Percentiles rank a stretch among this genome's conserved stretches.
phyloP scores from a whole-genome alignment of 2,797 vertebrate species.

The Cichlasoma orientale region DNA sequence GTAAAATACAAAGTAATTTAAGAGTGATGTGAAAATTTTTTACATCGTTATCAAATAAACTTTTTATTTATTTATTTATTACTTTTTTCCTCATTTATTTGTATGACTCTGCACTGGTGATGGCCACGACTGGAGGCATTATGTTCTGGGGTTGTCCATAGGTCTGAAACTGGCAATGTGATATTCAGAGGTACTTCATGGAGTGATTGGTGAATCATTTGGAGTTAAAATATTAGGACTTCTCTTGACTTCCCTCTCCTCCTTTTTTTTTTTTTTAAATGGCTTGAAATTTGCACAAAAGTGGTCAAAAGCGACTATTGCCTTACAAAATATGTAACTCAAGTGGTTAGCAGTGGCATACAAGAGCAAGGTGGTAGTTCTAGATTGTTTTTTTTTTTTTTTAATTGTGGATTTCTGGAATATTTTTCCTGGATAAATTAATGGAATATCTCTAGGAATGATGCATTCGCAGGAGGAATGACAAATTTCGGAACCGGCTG shows the following conservation, averaged over 20 bases:
- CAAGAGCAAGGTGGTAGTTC: neutral
- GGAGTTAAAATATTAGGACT: no score
- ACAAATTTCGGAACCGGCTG: conserved; percentile 1
- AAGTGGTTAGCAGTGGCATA: neutral
- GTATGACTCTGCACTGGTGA: neutral
- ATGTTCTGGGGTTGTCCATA: neutral
- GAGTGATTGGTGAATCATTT: neutral
- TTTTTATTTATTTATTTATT: neutral
- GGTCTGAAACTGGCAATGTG: neutral
- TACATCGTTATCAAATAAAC: neutral
- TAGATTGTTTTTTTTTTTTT: neutral
- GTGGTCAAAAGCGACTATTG: neutral
- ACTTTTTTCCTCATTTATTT: neutral
- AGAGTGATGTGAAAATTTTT: neutral
- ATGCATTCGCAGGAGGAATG: neutral
- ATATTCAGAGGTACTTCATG: neutral
- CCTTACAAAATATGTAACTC: neutral
- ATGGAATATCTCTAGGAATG: neutral
- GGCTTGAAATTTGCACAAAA: neutral
- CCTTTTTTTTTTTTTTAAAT: neutral
- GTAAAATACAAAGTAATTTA: neutral
- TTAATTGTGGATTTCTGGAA: no score
- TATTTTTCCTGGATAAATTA: neutral
- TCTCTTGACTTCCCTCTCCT: neutral
- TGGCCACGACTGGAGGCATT: neutral